These are phyloP conservation scores for Alfaro cultratus DNA, from an alignment of 2,797 vertebrate genomes.

Conservation along the genomic window DNA sequence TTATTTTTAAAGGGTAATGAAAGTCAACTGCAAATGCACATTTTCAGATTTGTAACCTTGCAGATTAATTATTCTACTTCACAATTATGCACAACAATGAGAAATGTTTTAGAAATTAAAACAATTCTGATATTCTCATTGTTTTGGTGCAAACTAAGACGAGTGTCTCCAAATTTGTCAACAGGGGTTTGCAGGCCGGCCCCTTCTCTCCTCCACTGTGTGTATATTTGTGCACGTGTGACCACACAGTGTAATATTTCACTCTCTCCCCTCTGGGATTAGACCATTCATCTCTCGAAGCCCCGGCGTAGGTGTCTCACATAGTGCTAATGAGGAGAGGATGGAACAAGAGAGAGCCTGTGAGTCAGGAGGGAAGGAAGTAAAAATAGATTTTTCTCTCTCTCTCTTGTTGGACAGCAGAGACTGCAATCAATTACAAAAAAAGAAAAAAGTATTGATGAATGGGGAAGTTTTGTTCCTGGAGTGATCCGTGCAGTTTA, in stretches of 20 bases:
- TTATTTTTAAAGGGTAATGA: neutral
- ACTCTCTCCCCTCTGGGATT: constrained; percentile 66
- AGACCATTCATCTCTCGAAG: constrained; percentile 72
- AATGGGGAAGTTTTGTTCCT: constrained; percentile 37
- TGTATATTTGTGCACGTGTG: constrained; percentile 18
- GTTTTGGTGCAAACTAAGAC: neutral
- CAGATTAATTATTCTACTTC: neutral
- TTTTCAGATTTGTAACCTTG: neutral
- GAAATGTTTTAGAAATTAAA: neutral
- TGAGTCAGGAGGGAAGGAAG: constrained; percentile 36
- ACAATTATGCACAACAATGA: neutral
- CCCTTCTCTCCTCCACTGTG: constrained; percentile 10
- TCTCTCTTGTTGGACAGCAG: constrained; percentile 9
- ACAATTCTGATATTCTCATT: neutral
- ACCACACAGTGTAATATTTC: constrained; percentile 65
- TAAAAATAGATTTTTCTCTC: constrained; percentile 66
- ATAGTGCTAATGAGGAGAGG: constrained; percentile 69
- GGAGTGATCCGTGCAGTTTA: neutral
- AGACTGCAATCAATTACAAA: constrained; percentile 51
- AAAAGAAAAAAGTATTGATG: constrained; percentile 56
- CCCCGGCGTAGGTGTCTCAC: constrained; percentile 68
- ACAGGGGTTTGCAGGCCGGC: neutral
- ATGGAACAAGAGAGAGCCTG: constrained; percentile 54
- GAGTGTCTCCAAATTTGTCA: neutral
- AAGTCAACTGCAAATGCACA: neutral